Conservation (phyloP, 2,797 vertebrate genomes). For the Loriculus beryllinus region DNA sequence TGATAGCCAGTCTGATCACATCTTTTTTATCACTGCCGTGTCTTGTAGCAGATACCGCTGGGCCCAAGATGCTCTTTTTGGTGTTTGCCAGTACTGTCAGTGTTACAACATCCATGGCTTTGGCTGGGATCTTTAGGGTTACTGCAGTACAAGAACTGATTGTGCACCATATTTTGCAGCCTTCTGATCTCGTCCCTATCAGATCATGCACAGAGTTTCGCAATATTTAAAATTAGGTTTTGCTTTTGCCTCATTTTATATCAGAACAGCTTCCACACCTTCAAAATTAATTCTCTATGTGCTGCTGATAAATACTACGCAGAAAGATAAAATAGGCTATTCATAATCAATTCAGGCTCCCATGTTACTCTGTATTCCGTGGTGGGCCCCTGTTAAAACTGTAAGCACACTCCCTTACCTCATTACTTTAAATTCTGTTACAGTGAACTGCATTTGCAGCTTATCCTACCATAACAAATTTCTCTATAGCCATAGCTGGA, state of each 20-base stretch:
- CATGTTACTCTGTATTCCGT: not conserved
- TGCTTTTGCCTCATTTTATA: not conserved
- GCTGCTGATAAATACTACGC: not conserved
- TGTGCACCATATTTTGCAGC: not conserved
- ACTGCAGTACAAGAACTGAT: not conserved
- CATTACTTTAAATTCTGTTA: slow-evolving; percentile 39
- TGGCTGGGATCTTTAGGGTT: not conserved
- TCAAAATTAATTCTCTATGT: not conserved
- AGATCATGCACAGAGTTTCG: not conserved
- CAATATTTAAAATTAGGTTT: not conserved
- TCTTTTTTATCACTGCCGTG: slow-evolving; percentile 4
- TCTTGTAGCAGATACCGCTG: not conserved
- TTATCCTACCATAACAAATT: slow-evolving; percentile 51
- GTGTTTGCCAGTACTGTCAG: not conserved
- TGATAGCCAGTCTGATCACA: not conserved
- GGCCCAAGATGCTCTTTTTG: not conserved
- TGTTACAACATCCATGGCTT: not conserved
- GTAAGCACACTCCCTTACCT: slow-evolving; percentile 32
- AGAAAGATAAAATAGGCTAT: not conserved
- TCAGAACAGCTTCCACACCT: not conserved
- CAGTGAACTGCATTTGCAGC: slow-evolving; percentile 8
- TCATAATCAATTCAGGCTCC: slow-evolving; percentile 5
- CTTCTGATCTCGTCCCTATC: not conserved
- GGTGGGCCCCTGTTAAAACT: not conserved
- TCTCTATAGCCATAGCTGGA: slow-evolving; percentile 34